Evolutionary conservation across 2,113 vertebrate species (phyloP).

Genomic region (Notiomystis cincta): DNA sequence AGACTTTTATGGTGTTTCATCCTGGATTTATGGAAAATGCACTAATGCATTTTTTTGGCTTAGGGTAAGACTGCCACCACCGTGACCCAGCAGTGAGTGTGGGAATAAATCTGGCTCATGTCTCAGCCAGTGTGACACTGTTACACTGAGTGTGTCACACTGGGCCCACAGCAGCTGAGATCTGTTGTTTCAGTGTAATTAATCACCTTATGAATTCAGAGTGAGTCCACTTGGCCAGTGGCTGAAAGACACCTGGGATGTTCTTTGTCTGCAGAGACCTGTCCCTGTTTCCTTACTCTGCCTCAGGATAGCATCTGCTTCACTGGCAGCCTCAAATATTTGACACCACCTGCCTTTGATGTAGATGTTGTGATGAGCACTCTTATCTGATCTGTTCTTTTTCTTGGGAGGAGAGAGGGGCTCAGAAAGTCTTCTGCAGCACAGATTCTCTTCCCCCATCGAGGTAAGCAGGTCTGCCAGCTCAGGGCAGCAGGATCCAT

Average conservation of each 20-base stretch:
- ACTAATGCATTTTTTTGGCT: not conserved
- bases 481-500: not conserved
- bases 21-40: not conserved
- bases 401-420: not conserved
- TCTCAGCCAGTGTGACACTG: not conserved
- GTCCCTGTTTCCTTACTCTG: not conserved
- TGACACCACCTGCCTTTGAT: not conserved
- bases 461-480: not conserved
- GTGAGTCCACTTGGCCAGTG: not conserved
- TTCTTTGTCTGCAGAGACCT: not conserved
- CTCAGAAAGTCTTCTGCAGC: not conserved
- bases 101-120: not conserved
- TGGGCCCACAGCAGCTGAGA: not conserved
- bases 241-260: not conserved
- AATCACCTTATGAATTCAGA: not conserved
- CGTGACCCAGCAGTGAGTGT: not conserved
- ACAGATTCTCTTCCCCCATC: not conserved
- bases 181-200: not conserved
- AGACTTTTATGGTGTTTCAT: not conserved
- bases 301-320: not conserved
- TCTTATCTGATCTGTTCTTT: not conserved
- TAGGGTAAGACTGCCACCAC: not conserved
- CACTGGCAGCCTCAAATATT: not conserved
- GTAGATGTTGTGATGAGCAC: not conserved
- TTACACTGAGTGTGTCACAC: not conserved